Base-by-base conservation (phyloP, 1,140 invertebrate genomes). In the Spodoptera litura region DNA sequence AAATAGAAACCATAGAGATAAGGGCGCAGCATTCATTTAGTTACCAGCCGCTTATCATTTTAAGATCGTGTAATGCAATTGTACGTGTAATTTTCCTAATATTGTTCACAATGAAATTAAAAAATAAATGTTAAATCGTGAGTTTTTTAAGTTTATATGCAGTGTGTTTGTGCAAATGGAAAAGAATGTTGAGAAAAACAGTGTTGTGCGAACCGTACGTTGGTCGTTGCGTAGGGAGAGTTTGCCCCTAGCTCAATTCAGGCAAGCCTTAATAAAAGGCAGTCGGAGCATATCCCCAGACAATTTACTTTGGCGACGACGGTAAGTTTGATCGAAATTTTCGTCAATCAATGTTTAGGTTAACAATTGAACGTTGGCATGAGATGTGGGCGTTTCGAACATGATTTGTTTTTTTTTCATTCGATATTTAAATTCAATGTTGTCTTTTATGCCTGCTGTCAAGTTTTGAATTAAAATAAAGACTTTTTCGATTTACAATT, bases 211-310 rank as follows among this genome's bases (percentile, higher is more conserved):
- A 59, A 76, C 62, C 20, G 81, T 88, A 12, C 76, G 84, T 53
- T 93, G 88, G 86, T 78, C 81, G 20, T 64, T 91, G 8, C 83
- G 92, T 38, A 78, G 91, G 8, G 92, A 93, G 35, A 94, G 92
- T 75, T 81, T 93, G 4, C 91, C 92, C 8, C 64, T 94, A 64
- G 87, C 86, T 1, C 90, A 62, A 2, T 85, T 94, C 8, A 83
- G 87, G 68, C 82, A 86, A 71, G 92, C 89, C 38, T 93, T 87
- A 85, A 79, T 93, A 5, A 92, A 88, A 53, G 84, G 89, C 38
- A 88, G 81, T 10, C 80, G 82, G 1, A 93, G 87, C 77, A 82
- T 89, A 20, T 88, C 89, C 0, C 80, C 86, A 4, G 89, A 91
- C 64, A 75, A 75, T 15, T 78, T 88, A 20, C 20, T 85, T 13